Evolutionary conservation across 2,797 vertebrate species (phyloP).

Genomic region (Alauda arvensis): DNA sequence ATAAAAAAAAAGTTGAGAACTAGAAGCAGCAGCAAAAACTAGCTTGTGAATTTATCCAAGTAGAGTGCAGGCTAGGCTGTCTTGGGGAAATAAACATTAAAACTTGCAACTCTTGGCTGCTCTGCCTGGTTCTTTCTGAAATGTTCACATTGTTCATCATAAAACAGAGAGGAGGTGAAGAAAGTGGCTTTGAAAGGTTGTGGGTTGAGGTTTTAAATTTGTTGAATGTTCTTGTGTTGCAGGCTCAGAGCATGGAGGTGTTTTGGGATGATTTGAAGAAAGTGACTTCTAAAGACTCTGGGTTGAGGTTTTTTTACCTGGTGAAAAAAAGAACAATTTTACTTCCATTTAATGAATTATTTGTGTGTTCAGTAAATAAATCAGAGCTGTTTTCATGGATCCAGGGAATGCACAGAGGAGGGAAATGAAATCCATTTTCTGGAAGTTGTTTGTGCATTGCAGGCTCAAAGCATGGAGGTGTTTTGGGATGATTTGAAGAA

Average conservation of each 20-base stretch:
- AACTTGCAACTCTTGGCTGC: conserved; percentile 71
- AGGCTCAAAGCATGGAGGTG: too few relatives aligned
- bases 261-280: accelerated
- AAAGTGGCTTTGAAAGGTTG: neutral
- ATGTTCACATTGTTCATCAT: accelerated
- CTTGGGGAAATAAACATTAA: conserved; percentile 98
- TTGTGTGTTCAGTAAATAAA: too few relatives aligned
- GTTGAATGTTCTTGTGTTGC: too few relatives aligned
- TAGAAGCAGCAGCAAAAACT: conserved; percentile 83
- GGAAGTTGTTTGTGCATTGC: too few relatives aligned
- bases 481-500: too few relatives aligned
- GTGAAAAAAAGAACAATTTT: too few relatives aligned
- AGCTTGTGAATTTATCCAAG: conserved; percentile 85
- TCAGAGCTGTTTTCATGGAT: neutral
- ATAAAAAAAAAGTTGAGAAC: conserved; percentile 79
- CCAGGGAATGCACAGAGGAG: accelerated
- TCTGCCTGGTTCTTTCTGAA: neutral
- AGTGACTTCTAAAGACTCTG: neutral
- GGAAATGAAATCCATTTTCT: neutral
- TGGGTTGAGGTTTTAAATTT: neutral
- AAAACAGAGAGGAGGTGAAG: accelerated
- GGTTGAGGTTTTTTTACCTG: neutral
- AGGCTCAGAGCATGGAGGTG: too few relatives aligned
- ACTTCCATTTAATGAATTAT: too few relatives aligned
- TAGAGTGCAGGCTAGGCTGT: conserved; percentile 92